These are phyloP conservation scores for Ichneumon xanthorius DNA, from an alignment of 2,888 invertebrate species.

Conservation along the genomic window DNA sequence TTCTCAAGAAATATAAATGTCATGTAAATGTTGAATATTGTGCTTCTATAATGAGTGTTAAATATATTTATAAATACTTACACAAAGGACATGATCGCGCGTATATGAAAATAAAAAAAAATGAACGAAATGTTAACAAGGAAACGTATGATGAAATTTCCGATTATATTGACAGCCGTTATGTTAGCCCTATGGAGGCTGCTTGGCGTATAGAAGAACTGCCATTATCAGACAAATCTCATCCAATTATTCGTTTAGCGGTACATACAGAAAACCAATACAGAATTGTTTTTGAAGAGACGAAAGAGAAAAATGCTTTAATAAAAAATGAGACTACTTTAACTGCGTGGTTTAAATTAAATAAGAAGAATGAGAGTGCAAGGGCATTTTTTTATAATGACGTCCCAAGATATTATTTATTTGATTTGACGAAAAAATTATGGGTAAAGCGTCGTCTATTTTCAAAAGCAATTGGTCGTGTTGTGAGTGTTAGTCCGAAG, in stretches of 20 bases:
- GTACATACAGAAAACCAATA: conserved; percentile 66
- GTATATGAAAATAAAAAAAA: conserved; percentile 19
- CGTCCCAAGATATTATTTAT: conserved; percentile 6
- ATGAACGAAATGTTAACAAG: not conserved
- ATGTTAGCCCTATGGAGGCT: conserved; percentile 65
- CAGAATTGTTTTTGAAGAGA: conserved; percentile 53
- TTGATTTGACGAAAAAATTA: no score
- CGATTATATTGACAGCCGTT: conserved; percentile 58
- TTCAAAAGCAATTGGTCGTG: not conserved
- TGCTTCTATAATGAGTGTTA: conserved; percentile 36
- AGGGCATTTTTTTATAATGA: conserved; percentile 16
- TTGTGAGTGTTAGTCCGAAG: conserved; percentile 1
- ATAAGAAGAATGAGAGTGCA: conserved; percentile 33
- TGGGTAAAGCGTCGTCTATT: no score
- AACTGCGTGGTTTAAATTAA: conserved; percentile 61
- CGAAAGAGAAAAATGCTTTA: conserved; percentile 26
- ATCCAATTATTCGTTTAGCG: conserved; percentile 58
- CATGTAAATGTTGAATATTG: conserved; percentile 68
- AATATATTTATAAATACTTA: conserved; percentile 58
- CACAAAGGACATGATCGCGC: conserved; percentile 64
- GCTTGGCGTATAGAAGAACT: conserved; percentile 68
- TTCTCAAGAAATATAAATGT: conserved; percentile 59
- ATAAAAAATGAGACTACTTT: conserved; percentile 49
- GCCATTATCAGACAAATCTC: conserved; percentile 60
- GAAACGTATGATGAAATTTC: conserved; percentile 44